A percentile compares a stretch with the other conserved stretches of the same genome.
Evolutionary conservation across 2,888 invertebrate species (phyloP).

Genomic region (Hypomecis atomaria): DNA sequence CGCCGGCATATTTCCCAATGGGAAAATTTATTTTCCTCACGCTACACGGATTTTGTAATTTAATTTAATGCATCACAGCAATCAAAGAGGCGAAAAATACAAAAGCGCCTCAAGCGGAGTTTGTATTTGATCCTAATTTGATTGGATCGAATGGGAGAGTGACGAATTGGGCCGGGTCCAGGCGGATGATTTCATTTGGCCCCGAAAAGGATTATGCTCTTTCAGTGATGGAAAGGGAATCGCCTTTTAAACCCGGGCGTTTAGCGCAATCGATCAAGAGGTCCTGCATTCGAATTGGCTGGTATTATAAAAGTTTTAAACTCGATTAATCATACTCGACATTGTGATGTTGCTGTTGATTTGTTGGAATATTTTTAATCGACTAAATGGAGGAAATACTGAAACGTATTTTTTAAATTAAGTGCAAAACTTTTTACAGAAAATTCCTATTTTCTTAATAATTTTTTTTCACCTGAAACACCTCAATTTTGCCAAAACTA

Average conservation of each 20-base stretch:
- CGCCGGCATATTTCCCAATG: conserved; percentile 30
- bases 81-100: conserved; percentile 41
- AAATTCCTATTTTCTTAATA: too few relatives aligned
- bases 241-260: conserved; percentile 23
- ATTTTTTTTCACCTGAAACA: too few relatives aligned
- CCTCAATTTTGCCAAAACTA: too few relatives aligned
- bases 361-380: too few relatives aligned
- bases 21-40: conserved; percentile 36
- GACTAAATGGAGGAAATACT: too few relatives aligned
- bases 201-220: conserved; percentile 38
- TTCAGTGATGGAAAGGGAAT: conserved; percentile 35
- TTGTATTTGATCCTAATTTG: conserved; percentile 47
- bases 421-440: too few relatives aligned
- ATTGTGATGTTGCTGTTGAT: too few relatives aligned
- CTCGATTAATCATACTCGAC: neutral
- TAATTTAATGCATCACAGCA: conserved; percentile 44
- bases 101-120: conserved; percentile 33
- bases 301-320: conserved; percentile 2
- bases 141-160: conserved; percentile 42
- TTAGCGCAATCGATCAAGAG: conserved; percentile 33
- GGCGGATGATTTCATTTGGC: conserved; percentile 38
- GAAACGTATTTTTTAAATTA: too few relatives aligned
- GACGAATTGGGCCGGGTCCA: conserved; percentile 40
- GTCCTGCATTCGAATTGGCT: conserved; percentile 18
- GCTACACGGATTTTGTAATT: conserved; percentile 37